Conservation (phyloP, 1,140 invertebrate species). For the Drosophila sechellia region DNA sequence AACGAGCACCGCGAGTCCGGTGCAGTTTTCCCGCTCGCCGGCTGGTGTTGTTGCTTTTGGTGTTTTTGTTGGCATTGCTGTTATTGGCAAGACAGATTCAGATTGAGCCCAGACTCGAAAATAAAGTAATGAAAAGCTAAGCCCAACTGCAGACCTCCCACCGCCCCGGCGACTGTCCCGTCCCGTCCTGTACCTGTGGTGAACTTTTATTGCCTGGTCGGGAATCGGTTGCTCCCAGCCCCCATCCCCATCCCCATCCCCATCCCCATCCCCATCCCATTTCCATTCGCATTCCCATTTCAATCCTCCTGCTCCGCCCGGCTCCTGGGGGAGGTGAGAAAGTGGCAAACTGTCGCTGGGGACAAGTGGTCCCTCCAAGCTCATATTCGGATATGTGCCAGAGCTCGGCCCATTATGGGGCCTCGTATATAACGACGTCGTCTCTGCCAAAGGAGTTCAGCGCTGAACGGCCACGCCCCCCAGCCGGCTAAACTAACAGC, state of each 20-base stretch:
- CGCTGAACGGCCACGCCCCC: conserved; percentile 41
- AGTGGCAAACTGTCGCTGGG: conserved; percentile 46
- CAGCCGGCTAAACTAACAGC: conserved; percentile 47
- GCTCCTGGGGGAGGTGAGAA: conserved; percentile 31
- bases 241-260: neutral
- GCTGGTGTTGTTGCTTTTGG: conserved; percentile 1
- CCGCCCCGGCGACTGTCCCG: conserved; percentile 5
- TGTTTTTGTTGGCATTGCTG: conserved; percentile 31
- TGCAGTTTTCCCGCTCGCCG: conserved; percentile 11
- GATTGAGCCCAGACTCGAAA: conserved; percentile 47
- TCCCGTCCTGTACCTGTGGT: conserved; percentile 7
- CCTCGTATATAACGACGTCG: conserved; percentile 45
- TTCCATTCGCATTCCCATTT: neutral
- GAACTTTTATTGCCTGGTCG: conserved; percentile 42
- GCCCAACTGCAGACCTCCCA: conserved; percentile 12
- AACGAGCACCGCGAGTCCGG: conserved; percentile 37
- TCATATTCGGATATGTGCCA: conserved; percentile 39
- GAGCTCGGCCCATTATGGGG: conserved; percentile 34
- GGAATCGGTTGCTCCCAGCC: conserved; percentile 9
- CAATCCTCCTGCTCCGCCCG: neutral
- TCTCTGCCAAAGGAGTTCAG: conserved; percentile 50
- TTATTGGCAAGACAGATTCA: conserved; percentile 52
- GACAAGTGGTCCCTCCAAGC: conserved; percentile 43
- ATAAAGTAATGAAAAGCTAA: conserved; percentile 60
- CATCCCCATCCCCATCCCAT: neutral